Percentiles rank a stretch among this genome's conserved stretches.
Evolutionary conservation across 2,888 invertebrate genomes (phyloP).

Genomic region (Drosophila barbarae): DNA sequence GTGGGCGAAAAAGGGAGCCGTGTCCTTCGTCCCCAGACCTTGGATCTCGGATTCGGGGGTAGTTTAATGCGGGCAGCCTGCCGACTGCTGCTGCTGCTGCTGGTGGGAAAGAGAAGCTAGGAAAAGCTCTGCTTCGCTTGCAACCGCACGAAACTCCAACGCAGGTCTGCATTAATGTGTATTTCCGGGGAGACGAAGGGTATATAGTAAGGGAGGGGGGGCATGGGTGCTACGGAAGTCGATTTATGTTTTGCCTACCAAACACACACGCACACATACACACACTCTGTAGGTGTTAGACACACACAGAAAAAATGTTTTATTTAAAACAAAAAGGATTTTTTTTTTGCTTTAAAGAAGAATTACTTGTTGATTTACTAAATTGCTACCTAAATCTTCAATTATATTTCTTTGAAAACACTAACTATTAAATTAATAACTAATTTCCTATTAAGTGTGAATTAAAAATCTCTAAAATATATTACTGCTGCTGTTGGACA

Average conservation of each 20-base stretch:
- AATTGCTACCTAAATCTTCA: neutral
- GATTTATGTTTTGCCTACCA: conserved; percentile 55
- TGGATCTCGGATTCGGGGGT: conserved; percentile 48
- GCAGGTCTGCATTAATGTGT: conserved; percentile 67
- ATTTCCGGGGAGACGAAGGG: conserved; percentile 54
- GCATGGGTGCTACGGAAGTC: conserved; percentile 53
- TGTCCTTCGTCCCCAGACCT: conserved; percentile 10
- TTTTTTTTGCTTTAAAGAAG: neutral
- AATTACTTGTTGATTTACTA: neutral
- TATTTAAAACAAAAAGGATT: neutral
- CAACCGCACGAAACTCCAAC: conserved; percentile 62
- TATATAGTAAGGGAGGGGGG: neutral
- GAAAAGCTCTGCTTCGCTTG: conserved; percentile 59
- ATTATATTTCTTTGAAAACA: neutral
- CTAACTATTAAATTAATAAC: too few species aligned
- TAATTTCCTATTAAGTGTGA: too few species aligned
- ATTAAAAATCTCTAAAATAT: too few species aligned
- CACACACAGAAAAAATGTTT: neutral
- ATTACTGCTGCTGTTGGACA: too few species aligned
- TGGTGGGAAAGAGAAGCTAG: neutral
- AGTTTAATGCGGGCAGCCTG: conserved; percentile 37
- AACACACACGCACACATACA: neutral
- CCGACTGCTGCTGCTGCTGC: too few species aligned
- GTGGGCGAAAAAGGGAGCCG: neutral
- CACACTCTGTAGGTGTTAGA: neutral